A percentile compares a stretch with the other conserved stretches of the same genome.
Evolutionary conservation across 2,113 vertebrate species (phyloP).

Genomic region (Limnothrissa miodon): DNA sequence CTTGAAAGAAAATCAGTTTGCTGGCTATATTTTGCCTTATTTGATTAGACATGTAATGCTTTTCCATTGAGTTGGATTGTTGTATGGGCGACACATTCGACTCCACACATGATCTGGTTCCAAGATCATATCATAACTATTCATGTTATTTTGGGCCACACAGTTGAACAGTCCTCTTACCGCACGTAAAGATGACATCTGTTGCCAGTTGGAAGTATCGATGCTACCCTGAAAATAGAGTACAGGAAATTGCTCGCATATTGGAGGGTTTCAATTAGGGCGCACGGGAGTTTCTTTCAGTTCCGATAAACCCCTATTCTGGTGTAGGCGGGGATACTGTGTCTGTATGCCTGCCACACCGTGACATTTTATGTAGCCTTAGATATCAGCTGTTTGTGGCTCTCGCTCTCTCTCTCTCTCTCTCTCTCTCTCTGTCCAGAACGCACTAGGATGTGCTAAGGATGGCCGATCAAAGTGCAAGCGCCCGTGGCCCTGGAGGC

Average conservation of each 20-base stretch:
- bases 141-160: not conserved
- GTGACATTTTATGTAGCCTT: not conserved
- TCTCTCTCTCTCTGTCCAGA: slow-evolving; percentile 37
- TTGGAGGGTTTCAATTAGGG: slow-evolving; percentile 27
- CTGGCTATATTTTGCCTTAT: not conserved
- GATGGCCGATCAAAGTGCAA: slow-evolving; percentile 53
- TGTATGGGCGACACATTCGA: not conserved
- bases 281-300: not conserved
- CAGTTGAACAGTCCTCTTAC: not conserved
- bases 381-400: not conserved
- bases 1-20: not conserved
- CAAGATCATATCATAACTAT: not conserved
- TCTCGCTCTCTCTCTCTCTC: not conserved
- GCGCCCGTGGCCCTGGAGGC: slow-evolving; percentile 70
- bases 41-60: not conserved
- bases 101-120: not conserved
- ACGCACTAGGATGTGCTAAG: slow-evolving; percentile 46
- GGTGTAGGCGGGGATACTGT: not conserved
- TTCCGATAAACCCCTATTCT: not conserved
- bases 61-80: not conserved
- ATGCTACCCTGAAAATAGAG: slow-evolving; percentile 46
- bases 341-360: not conserved
- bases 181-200: slow-evolving; percentile 31
- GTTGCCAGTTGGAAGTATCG: slow-evolving; percentile 38
- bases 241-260: slow-evolving; percentile 44